phyloP scores from a whole-genome alignment of 2,888 invertebrate genomes.

The Nowickia ferox region DNA sequence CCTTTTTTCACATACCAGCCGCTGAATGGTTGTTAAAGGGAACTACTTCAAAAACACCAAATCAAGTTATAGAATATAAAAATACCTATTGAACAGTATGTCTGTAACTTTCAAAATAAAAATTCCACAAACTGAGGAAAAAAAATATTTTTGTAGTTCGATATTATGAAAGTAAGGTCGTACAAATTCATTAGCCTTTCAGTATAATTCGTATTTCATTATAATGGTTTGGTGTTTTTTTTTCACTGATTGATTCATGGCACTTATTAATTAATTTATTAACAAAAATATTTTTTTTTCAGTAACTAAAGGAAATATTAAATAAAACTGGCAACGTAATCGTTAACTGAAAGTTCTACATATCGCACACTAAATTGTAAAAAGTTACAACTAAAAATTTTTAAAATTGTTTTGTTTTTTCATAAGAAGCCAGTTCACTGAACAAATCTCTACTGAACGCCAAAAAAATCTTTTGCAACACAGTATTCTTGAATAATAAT shows the following conservation, averaged over 20 bases:
- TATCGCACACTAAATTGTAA: too few species aligned
- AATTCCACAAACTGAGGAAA: conserved; percentile 53
- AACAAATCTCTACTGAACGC: too few species aligned
- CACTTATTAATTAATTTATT: conserved; percentile 34
- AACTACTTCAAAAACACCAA: conserved; percentile 18
- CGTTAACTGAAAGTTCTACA: background rate
- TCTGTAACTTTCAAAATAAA: conserved; percentile 62
- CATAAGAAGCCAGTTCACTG: too few species aligned
- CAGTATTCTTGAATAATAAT: too few species aligned
- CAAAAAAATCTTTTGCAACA: too few species aligned
- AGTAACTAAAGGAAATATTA: background rate
- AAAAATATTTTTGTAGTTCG: conserved; percentile 16
- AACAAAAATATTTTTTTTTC: background rate
- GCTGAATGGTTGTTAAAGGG: conserved; percentile 36
- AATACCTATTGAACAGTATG: conserved; percentile 27
- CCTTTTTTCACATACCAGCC: conserved; percentile 22
- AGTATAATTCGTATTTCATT: conserved; percentile 7
- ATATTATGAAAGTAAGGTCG: conserved; percentile 58
- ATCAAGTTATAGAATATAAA: conserved; percentile 4
- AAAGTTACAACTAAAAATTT: too few species aligned
- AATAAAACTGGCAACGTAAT: background rate
- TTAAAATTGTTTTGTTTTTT: too few species aligned
- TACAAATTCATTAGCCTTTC: conserved; percentile 28
- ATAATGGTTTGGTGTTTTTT: background rate
- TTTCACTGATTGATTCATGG: conserved; percentile 6